Conservation (phyloP, 1,140 invertebrate species). For the Eriocheir sinensis region DNA sequence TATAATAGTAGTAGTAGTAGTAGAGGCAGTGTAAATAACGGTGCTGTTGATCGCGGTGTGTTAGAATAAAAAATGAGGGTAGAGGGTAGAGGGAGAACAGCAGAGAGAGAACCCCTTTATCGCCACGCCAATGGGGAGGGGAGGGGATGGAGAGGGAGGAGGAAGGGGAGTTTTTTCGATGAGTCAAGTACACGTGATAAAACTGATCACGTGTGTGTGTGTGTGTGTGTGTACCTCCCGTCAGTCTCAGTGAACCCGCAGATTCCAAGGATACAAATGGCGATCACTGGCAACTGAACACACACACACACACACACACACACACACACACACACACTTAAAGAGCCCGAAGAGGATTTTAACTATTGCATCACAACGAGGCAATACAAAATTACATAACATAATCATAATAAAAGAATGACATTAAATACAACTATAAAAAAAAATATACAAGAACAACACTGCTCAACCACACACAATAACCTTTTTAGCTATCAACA, state of each 20-base stretch:
- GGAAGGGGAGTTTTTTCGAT: neutral
- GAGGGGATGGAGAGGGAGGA: no score
- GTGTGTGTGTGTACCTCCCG: neutral
- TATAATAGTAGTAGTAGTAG: neutral
- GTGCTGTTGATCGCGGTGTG: no score
- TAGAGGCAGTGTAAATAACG: neutral
- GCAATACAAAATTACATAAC: neutral
- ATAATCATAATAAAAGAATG: neutral
- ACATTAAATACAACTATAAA: neutral
- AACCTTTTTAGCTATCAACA: no score
- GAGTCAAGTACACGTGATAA: neutral
- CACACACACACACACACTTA: neutral
- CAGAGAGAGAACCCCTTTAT: no score
- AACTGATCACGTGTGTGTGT: neutral
- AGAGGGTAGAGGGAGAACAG: no score
- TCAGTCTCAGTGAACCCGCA: neutral
- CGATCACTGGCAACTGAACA: neutral
- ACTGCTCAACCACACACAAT: no score
- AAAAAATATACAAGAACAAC: neutral
- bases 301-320: slow-evolving; percentile 48
- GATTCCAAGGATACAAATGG: neutral
- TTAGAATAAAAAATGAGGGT: no score
- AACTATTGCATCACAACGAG: neutral
- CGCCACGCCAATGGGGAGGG: no score
- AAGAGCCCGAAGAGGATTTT: neutral